Percentiles rank a stretch among this genome's conserved stretches.
These are phyloP conservation scores for Dolichoris vasculosae DNA, from an alignment of 1,140 invertebrate genomes.

Conservation along the genomic window DNA sequence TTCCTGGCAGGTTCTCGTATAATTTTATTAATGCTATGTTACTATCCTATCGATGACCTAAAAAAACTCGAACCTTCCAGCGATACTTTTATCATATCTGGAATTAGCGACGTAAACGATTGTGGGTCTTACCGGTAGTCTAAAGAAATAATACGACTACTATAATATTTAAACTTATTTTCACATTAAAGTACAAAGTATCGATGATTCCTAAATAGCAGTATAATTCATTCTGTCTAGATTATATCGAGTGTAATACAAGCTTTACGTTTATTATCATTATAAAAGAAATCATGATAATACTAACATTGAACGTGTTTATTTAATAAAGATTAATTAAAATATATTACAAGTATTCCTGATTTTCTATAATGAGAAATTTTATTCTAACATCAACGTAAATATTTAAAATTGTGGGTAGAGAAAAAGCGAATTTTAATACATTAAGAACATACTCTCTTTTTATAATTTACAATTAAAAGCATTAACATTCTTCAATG, in stretches of 20 bases:
- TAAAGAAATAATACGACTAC: neutral
- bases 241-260: neutral
- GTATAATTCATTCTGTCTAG: neutral
- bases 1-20: neutral
- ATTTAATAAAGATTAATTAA: neutral
- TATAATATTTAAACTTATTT: neutral
- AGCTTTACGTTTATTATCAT: neutral
- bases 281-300: neutral
- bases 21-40: neutral
- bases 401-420: no score
- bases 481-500: neutral
- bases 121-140: neutral
- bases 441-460: neutral
- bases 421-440: neutral
- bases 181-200: neutral
- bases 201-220: neutral
- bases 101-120: neutral
- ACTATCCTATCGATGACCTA: neutral
- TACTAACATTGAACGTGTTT: no score
- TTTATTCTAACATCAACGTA: no score
- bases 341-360: neutral
- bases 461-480: neutral
- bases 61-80: neutral
- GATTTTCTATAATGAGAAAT: neutral
- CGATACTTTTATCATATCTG: neutral